Conservation (phyloP, 2,797 vertebrate genomes). For the Lithobates pipiens region DNA sequence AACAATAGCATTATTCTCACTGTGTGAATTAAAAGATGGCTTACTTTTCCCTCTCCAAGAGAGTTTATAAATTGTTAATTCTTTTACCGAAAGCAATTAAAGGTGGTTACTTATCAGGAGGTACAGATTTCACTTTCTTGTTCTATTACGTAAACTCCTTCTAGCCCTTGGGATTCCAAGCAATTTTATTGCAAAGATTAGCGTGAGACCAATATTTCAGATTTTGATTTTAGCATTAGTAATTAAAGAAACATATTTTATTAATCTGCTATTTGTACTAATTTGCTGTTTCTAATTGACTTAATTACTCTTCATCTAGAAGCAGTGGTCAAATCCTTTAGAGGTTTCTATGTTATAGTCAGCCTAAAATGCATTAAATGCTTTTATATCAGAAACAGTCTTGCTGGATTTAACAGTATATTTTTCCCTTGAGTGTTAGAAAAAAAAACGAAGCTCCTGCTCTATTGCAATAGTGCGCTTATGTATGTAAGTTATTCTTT, state of each 20-base stretch:
- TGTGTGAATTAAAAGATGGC: constrained; percentile 21
- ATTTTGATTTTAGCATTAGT: constrained; percentile 51
- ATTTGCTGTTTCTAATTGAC: constrained; percentile 57
- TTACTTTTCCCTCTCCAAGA: constrained; percentile 25
- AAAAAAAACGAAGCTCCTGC: constrained; percentile 24
- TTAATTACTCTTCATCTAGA: constrained; percentile 57
- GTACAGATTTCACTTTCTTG: constrained; percentile 25
- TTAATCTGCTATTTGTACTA: constrained; percentile 60
- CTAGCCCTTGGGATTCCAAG: constrained; percentile 37
- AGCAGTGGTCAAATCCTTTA: constrained; percentile 53
- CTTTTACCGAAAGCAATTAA: constrained; percentile 56
- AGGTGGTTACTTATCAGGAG: constrained; percentile 54
- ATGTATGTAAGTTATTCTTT: neutral
- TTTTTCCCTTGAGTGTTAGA: constrained; percentile 49
- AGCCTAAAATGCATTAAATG: constrained; percentile 33
- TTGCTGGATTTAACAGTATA: constrained; percentile 44
- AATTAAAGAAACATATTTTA: constrained; percentile 59
- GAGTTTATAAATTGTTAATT: constrained; percentile 55
- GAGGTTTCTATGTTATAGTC: constrained; percentile 45
- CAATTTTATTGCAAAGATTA: constrained; percentile 52
- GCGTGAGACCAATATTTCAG: constrained; percentile 43
- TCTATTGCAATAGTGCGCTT: constrained; percentile 23
- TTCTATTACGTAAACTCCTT: constrained; percentile 44
- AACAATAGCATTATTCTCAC: too few relatives aligned
- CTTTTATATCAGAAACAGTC: constrained; percentile 41